Conservation (phyloP, 2,888 invertebrate genomes). For the Autographa pulchrina region DNA sequence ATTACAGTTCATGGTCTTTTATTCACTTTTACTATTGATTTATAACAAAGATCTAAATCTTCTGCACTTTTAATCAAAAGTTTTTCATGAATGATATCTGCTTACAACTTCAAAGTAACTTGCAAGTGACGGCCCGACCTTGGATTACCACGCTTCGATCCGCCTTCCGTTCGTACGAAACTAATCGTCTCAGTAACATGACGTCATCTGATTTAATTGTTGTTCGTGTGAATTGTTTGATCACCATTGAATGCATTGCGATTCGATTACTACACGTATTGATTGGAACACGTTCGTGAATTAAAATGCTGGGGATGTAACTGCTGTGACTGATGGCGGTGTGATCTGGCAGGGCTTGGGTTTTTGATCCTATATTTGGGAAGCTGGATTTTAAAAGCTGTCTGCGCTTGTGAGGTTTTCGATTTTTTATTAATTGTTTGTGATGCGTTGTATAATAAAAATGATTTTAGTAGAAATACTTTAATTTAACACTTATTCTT, state of each 20-base stretch:
- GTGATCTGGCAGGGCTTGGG: conserved; percentile 25
- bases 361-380: background rate
- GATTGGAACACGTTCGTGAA: conserved; percentile 49
- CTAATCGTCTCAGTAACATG: conserved; percentile 43
- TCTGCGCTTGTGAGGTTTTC: background rate
- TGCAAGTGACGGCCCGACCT: conserved; percentile 40
- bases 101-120: background rate
- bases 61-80: too few species aligned
- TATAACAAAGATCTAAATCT: background rate
- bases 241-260: conserved; percentile 48
- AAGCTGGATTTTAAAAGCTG: background rate
- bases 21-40: background rate
- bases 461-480: too few species aligned
- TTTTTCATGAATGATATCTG: too few species aligned
- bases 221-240: conserved; percentile 54
- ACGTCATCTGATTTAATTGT: conserved; percentile 55
- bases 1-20: background rate
- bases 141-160: conserved; percentile 44
- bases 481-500: too few species aligned
- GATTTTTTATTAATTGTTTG: background rate
- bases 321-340: conserved; percentile 35
- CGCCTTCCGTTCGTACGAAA: conserved; percentile 33
- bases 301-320: conserved; percentile 49
- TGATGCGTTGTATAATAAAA: background rate
- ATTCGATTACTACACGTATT: conserved; percentile 55